These are phyloP conservation scores for Speoplatyrhinus poulsoni DNA, from an alignment of 2,113 vertebrate species.

Conservation along the genomic window DNA sequence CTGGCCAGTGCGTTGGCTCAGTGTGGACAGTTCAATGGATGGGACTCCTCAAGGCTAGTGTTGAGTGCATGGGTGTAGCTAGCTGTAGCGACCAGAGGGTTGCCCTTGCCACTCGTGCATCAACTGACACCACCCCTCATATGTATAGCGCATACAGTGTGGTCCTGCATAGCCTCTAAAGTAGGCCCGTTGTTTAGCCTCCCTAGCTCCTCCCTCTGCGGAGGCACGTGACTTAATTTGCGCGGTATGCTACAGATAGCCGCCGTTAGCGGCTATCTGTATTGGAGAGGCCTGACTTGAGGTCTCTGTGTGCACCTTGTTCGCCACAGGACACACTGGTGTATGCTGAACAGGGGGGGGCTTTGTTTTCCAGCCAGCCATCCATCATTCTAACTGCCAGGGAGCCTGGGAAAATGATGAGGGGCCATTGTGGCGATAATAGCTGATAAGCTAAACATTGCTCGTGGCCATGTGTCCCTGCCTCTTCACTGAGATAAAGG, in stretches of 20 bases:
- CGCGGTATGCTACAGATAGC: slow-evolving; percentile 39
- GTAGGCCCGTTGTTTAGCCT: slow-evolving; percentile 45
- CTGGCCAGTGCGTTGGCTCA: not conserved
- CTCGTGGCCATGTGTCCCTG: slow-evolving; percentile 46
- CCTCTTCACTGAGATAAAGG: slow-evolving; percentile 46
- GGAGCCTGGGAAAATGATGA: slow-evolving; percentile 58
- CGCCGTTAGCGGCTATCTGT: slow-evolving; percentile 34
- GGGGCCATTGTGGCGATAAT: slow-evolving; percentile 55
- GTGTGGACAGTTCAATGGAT: slow-evolving; percentile 26
- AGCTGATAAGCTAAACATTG: slow-evolving; percentile 38
- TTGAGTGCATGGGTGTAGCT: slow-evolving; percentile 41
- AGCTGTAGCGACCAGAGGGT: slow-evolving; percentile 30
- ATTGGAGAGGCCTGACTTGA: not conserved
- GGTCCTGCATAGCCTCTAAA: slow-evolving; percentile 39
- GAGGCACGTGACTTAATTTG: slow-evolving; percentile 28
- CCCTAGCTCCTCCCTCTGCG: slow-evolving; percentile 15
- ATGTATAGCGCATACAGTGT: slow-evolving; percentile 29
- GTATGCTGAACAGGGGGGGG: slow-evolving; percentile 39
- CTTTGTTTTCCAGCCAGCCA: slow-evolving; percentile 63
- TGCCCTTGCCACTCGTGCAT: slow-evolving; percentile 13
- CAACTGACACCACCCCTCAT: not conserved
- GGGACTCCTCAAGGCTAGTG: slow-evolving; percentile 18
- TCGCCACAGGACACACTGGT: slow-evolving; percentile 2
- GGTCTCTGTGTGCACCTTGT: slow-evolving; percentile 5
- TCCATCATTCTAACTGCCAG: slow-evolving; percentile 65